Evolutionary conservation across 1,140 invertebrate genomes (phyloP).

Genomic region (Teleopsis dalmanni): DNA sequence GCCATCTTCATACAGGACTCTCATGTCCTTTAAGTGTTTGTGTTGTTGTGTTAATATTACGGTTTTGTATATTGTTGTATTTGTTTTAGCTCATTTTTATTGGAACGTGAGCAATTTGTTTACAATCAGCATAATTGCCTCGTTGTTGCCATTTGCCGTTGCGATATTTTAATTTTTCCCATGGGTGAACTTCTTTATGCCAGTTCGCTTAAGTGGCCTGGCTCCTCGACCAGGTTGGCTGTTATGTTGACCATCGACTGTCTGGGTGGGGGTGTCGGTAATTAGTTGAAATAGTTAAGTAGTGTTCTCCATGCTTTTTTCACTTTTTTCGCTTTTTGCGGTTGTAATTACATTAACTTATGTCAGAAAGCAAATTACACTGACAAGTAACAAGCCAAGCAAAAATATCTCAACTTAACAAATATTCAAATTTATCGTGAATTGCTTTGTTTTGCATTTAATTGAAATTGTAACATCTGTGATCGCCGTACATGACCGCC

Average conservation of each 20-base stretch:
- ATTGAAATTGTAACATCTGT: too few species aligned
- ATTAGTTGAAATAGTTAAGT: constrained; percentile 43
- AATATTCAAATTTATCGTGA: neutral
- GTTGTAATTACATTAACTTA: constrained; percentile 13
- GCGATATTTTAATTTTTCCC: constrained; percentile 20
- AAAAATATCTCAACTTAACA: neutral
- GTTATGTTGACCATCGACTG: neutral
- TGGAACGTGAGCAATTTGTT: constrained; percentile 43
- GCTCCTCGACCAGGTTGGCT: neutral
- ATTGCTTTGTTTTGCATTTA: too few species aligned
- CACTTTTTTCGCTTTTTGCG: too few species aligned
- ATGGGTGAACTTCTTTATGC: constrained; percentile 22
- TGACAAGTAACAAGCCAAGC: neutral
- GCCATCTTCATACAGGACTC: too few species aligned
- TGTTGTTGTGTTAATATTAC: neutral
- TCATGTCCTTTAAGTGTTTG: neutral
- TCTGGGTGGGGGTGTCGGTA: constrained; percentile 12
- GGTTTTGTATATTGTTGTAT: neutral
- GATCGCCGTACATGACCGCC: too few species aligned
- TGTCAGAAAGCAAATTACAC: constrained; percentile 2
- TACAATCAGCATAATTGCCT: constrained; percentile 43
- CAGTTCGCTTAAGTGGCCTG: neutral
- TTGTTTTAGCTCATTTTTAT: constrained; percentile 14
- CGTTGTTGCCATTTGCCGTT: neutral
- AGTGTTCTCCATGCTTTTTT: neutral